Evolutionary conservation across 1,140 invertebrate genomes (phyloP), one percentile per base, ranked within the genome.

Genomic region (Leucophenga varia): DNA sequence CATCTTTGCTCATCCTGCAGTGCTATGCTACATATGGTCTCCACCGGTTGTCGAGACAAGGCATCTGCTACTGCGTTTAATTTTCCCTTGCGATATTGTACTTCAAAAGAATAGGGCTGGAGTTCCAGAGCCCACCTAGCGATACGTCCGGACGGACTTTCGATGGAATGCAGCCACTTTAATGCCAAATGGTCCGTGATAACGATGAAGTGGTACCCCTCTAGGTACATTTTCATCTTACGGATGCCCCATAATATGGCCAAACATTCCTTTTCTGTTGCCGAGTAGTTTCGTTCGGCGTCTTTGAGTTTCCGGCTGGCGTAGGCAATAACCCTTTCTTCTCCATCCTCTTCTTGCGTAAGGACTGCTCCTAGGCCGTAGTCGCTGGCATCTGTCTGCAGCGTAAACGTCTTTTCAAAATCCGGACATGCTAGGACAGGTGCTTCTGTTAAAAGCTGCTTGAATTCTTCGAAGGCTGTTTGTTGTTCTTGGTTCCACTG

Each of bases 251-350:
- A n/a, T n/a, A n/a, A n/a, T n/a, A n/a, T n/a, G n/a, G n/a, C 77
- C 22, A 81, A 50, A 42, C 71, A 74, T 68, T 82, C 79, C 40
- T 61, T 52, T 56, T 82, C 78, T 1, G 75, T 77, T 5, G 59
- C 59, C 2, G 52, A 53, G 47, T 78, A 81, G 18, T 79, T 78
- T 32, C 10, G 2, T 38, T 53, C 47, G 2, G 48, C 19, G 1
- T 17, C 30, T 10, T 35, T 42, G 1, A 52, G 30, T 3, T 41
- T 17, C 8, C 43, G 16, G 28, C 43, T 46, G 1, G 30, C 52
- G 52, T n/a, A n/a, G n/a, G n/a, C n/a, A n/a, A n/a, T n/a, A n/a
- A n/a, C n/a, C n/a, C n/a, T n/a, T n/a, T n/a, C 55, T 3, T 35
- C n/a, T 1, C 47, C 55, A 1, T 63, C 48, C n/a, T 30, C 12